Percentiles rank a stretch among this genome's conserved stretches.
Conservation (phyloP, 2,797 vertebrate species). For the Anas flavirostris region DNA sequence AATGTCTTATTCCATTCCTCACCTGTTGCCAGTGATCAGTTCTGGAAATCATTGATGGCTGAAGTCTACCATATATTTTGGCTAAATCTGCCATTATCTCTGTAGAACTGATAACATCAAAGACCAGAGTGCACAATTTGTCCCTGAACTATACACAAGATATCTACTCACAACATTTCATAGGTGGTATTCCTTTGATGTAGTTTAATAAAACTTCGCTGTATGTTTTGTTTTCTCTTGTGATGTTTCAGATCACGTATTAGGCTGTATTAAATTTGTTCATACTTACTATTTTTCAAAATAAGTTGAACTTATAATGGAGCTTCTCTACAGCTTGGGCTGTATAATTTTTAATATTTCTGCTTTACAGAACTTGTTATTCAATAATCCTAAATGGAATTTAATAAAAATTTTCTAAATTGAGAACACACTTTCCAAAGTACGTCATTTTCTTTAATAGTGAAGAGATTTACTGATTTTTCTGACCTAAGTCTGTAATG, state of each 20-base stretch:
- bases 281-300: background rate
- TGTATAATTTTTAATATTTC: background rate
- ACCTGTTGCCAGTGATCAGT: background rate
- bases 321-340: background rate
- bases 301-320: background rate
- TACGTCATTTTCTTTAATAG: background rate
- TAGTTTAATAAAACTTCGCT: background rate
- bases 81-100: background rate
- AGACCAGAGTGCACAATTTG: background rate
- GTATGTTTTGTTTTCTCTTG: background rate
- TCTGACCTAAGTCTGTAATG: background rate
- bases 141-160: background rate
- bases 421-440: background rate
- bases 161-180: background rate
- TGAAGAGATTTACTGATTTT: background rate
- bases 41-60: background rate
- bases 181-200: background rate
- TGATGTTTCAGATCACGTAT: background rate
- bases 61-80: background rate
- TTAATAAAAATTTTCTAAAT: background rate
- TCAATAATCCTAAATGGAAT: background rate
- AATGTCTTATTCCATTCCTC: background rate
- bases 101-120: background rate
- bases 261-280: background rate
- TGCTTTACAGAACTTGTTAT: background rate